A percentile compares a stretch with the other conserved stretches of the same genome.
Conservation (phyloP, 2,113 vertebrate species). For the Pardalotus punctatus region DNA sequence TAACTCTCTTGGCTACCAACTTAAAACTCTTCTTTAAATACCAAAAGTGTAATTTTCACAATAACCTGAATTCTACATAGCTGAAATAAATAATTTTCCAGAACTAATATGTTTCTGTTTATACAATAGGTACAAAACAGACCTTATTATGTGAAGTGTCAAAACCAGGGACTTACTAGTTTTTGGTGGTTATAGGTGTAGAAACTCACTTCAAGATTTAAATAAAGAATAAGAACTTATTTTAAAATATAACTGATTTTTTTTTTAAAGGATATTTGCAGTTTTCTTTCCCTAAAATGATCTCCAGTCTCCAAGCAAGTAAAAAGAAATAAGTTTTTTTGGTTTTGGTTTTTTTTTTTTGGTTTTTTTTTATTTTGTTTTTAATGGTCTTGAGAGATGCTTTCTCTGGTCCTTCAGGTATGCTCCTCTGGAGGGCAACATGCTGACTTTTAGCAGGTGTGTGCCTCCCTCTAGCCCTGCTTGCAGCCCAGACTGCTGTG, state of each 20-base stretch:
- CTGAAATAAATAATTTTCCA: neutral
- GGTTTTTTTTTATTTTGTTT: too few relatives aligned
- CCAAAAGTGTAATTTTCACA: accelerated
- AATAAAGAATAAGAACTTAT: too few relatives aligned
- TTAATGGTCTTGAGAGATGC: neutral
- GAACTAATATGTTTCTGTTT: neutral
- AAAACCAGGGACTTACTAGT: neutral
- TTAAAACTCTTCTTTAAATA: neutral
- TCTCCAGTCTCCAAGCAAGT: neutral
- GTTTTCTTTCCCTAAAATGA: neutral
- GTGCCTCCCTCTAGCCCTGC: neutral
- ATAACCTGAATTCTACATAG: neutral
- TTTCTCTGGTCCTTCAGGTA: neutral
- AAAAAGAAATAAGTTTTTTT: neutral
- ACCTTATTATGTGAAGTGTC: neutral
- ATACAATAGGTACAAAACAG: neutral
- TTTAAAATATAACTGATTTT: too few relatives aligned
- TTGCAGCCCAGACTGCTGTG: neutral
- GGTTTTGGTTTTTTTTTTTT: too few relatives aligned
- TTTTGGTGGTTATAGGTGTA: neutral
- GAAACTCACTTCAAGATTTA: neutral
- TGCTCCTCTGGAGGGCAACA: accelerated
- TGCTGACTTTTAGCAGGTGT: neutral
- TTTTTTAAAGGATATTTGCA: accelerated
- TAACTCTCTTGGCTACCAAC: neutral